phyloP scores from a whole-genome alignment of 2,797 vertebrate genomes.

The Heteromormyrus szaboi region DNA sequence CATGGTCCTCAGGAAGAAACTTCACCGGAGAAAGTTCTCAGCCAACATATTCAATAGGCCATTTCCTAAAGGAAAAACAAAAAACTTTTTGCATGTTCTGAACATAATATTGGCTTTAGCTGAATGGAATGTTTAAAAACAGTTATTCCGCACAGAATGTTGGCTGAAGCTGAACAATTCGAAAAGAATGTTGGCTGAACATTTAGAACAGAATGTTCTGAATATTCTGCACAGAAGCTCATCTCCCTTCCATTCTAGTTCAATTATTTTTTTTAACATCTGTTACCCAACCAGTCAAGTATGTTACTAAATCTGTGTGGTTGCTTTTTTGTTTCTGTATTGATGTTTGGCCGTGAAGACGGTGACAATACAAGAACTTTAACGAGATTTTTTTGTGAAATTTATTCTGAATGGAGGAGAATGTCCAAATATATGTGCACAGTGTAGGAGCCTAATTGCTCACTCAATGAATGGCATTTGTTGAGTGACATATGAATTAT shows the following conservation, averaged over 20 bases:
- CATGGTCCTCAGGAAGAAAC: not conserved
- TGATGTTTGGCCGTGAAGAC: not conserved
- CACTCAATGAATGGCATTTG: not conserved
- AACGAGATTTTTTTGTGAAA: not conserved
- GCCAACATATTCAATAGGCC: not conserved
- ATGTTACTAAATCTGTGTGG: not conserved
- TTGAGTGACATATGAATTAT: not conserved
- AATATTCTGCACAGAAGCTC: not conserved
- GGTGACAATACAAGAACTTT: not conserved
- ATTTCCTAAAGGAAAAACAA: not conserved
- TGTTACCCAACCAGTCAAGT: not conserved
- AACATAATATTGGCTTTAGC: not conserved
- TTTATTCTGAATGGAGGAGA: not conserved
- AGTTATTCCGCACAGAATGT: not conserved
- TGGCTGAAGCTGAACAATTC: conserved; percentile 1
- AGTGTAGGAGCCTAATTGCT: not conserved
- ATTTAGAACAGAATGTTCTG: not conserved
- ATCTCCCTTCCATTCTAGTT: not conserved
- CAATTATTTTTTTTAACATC: not conserved
- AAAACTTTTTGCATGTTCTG: not conserved
- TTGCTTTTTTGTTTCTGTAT: not conserved
- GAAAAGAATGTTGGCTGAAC: not conserved
- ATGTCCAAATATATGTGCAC: not conserved
- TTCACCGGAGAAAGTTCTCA: not conserved
- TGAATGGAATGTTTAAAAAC: not conserved